Conservation (phyloP, 2,113 vertebrate genomes). For the Austrofundulus limnaeus region DNA sequence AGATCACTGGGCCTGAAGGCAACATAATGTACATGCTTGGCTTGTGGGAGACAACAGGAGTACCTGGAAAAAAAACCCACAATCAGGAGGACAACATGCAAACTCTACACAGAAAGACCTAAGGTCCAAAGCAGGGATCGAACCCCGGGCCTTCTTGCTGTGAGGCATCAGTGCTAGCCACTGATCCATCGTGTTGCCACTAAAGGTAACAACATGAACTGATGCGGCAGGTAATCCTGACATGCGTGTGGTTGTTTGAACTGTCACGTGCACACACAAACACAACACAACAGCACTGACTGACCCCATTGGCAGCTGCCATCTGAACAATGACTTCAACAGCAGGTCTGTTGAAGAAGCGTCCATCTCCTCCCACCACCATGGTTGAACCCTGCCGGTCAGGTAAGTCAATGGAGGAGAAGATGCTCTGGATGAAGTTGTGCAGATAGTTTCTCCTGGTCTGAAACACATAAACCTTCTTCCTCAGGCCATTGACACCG, state of each 20-base stretch:
- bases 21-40: too few relatives aligned
- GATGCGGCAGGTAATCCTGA: conserved; percentile 20
- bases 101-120: too few relatives aligned
- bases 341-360: conserved; percentile 91
- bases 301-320: conserved; percentile 97
- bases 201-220: not conserved
- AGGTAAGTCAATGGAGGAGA: conserved; percentile 93
- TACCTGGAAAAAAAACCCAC: too few relatives aligned
- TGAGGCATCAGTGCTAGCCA: too few relatives aligned
- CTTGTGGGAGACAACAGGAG: too few relatives aligned
- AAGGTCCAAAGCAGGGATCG: too few relatives aligned
- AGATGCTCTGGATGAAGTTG: conserved; percentile 95
- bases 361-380: conserved; percentile 94
- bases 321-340: conserved; percentile 93
- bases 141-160: too few relatives aligned
- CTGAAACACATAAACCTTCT: conserved; percentile 88
- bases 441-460: conserved; percentile 90
- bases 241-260: conserved; percentile 8
- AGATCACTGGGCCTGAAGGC: too few relatives aligned
- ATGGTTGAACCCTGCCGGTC: conserved; percentile 93
- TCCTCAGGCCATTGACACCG: conserved; percentile 85
- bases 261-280: conserved; percentile 23
- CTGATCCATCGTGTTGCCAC: too few relatives aligned
- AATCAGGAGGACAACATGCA: too few relatives aligned
- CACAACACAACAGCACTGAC: conserved; percentile 64